phyloP scores from a whole-genome alignment of 1,140 invertebrate genomes.

The Brachionus angularis region DNA sequence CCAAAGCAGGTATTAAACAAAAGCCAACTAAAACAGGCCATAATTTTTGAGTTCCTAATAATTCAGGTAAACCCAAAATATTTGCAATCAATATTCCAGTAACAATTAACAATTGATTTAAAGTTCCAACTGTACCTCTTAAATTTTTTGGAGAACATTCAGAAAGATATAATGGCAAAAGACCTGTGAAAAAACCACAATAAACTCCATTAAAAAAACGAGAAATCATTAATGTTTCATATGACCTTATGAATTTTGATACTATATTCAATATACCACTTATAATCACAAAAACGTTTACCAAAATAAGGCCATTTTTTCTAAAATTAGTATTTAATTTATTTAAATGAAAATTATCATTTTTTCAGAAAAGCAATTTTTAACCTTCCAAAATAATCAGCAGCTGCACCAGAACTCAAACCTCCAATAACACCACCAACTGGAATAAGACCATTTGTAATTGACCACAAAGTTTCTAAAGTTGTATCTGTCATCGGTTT shows the following conservation, averaged over 20 bases:
- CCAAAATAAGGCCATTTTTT: constrained; percentile 87
- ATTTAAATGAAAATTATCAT: constrained; percentile 4
- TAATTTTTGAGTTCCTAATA: constrained; percentile 69
- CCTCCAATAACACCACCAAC: constrained; percentile 89
- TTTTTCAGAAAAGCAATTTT: constrained; percentile 45
- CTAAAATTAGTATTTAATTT: constrained; percentile 61
- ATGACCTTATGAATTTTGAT: constrained; percentile 82
- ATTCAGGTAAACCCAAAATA: constrained; percentile 63
- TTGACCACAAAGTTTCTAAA: constrained; percentile 55
- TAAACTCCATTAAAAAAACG: constrained; percentile 48
- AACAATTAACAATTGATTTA: constrained; percentile 80
- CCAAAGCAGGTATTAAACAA: constrained; percentile 79
- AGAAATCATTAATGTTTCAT: constrained; percentile 92
- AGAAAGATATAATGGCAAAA: constrained; percentile 77
- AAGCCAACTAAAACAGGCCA: constrained; percentile 72
- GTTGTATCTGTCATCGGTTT: neutral
- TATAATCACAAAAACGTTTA: constrained; percentile 86
- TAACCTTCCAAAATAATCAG: constrained; percentile 74
- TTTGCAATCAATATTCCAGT: constrained; percentile 72
- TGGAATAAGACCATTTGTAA: constrained; percentile 78
- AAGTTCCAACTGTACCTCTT: constrained; percentile 75
- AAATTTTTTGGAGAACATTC: constrained; percentile 78
- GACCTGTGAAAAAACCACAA: constrained; percentile 59
- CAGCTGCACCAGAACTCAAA: constrained; percentile 68
- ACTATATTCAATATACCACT: constrained; percentile 88